Conservation (phyloP, 1,140 invertebrate species). For the Pteromalus puparum region DNA sequence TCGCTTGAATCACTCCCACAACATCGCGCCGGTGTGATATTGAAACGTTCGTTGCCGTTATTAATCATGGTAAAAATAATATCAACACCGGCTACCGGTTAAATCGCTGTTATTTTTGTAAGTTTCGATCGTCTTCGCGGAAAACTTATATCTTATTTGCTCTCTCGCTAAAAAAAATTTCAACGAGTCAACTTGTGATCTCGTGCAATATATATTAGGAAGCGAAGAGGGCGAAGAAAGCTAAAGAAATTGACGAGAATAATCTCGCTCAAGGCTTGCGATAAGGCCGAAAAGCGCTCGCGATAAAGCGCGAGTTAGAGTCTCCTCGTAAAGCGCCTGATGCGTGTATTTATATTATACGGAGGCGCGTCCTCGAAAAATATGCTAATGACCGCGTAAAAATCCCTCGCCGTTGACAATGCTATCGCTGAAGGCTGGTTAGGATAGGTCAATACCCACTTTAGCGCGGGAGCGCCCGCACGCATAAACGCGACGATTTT, state of each 20-base stretch:
- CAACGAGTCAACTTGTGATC: too few relatives aligned
- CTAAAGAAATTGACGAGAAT: conserved; percentile 12
- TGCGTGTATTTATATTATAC: conserved; percentile 49
- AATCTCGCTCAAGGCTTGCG: conserved; percentile 21
- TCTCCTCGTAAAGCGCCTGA: conserved; percentile 17
- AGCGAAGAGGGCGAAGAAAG: not conserved
- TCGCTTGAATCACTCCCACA: conserved; percentile 19
- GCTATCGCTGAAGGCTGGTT: conserved; percentile 36
- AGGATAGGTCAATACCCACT: conserved; percentile 47
- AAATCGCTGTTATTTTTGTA: conserved; percentile 19
- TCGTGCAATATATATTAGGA: not conserved
- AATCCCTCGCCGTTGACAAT: not conserved
- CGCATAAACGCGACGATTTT: not conserved
- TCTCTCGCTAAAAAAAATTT: too few relatives aligned
- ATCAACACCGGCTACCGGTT: not conserved
- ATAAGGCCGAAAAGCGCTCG: conserved; percentile 16
- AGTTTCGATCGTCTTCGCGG: not conserved
- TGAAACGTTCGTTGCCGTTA: conserved; percentile 5
- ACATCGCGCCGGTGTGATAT: not conserved
- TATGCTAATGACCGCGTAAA: conserved; percentile 49
- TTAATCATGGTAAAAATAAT: conserved; percentile 8
- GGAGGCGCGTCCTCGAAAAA: conserved; percentile 40
- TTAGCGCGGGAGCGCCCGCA: conserved; percentile 1
- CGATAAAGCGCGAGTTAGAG: conserved; percentile 4
- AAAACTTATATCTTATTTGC: conserved; percentile 17